Evolutionary conservation across 1,140 invertebrate genomes (phyloP).

Genomic region (Paralvinella palmiformis): DNA sequence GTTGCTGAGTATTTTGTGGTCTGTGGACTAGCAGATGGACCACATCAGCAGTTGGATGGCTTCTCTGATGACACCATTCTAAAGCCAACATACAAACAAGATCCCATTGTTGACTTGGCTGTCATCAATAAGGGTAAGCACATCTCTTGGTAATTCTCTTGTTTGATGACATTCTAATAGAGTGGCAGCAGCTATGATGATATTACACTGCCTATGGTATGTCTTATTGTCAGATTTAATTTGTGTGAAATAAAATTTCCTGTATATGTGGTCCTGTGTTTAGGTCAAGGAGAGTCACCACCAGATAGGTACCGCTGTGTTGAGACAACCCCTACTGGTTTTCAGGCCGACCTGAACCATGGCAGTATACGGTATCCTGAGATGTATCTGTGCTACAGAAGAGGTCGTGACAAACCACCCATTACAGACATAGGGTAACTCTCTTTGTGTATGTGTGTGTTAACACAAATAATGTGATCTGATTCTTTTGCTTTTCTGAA

Average conservation of each 20-base stretch:
- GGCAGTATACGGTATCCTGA: constrained; percentile 87
- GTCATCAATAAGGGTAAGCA: constrained; percentile 89
- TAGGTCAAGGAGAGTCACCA: constrained; percentile 10
- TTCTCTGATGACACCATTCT: constrained; percentile 72
- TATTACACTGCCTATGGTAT: too few species aligned
- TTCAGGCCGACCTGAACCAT: constrained; percentile 87
- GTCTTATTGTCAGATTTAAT: not conserved
- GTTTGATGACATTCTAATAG: too few species aligned
- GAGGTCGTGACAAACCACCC: constrained; percentile 90
- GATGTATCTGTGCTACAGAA: constrained; percentile 84
- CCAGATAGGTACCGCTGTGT: constrained; percentile 76
- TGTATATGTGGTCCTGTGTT: too few species aligned
- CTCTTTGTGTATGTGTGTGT: not conserved
- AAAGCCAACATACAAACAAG: constrained; percentile 62
- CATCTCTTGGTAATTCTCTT: constrained; percentile 68
- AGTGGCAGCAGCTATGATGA: too few species aligned
- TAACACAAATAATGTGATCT: not conserved
- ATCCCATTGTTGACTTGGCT: constrained; percentile 90
- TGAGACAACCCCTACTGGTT: constrained; percentile 73
- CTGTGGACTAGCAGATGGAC: constrained; percentile 80
- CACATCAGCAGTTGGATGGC: constrained; percentile 66
- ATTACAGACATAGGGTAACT: constrained; percentile 92
- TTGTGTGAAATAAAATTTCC: not conserved
- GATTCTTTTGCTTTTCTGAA: not conserved
- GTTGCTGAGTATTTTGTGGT: constrained; percentile 90